These are phyloP conservation scores for Bettongia penicillata DNA, from an alignment of 2,113 vertebrate genomes.

Conservation along the genomic window DNA sequence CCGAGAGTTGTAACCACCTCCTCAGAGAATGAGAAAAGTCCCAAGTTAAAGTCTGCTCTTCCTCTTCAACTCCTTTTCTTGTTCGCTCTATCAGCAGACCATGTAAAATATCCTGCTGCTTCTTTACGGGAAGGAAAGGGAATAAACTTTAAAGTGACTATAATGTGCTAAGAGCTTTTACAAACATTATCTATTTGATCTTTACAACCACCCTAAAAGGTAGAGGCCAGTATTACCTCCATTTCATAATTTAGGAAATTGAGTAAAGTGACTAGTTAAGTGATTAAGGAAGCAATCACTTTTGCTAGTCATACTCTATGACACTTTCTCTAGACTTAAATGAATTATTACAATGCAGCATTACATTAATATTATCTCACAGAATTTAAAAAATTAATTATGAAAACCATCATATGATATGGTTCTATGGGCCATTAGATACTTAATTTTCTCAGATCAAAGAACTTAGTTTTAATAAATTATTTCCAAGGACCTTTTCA, in stretches of 20 bases:
- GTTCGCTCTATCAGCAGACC: not conserved
- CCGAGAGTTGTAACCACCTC: not conserved
- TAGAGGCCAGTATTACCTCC: not conserved
- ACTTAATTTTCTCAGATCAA: not conserved
- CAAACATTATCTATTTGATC: not conserved
- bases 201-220: not conserved
- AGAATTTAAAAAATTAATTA: not conserved
- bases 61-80: not conserved
- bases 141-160: not conserved
- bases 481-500: no score
- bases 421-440: not conserved
- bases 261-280: not conserved
- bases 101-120: not conserved
- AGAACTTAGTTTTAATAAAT: not conserved
- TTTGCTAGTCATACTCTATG: not conserved
- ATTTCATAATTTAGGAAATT: not conserved
- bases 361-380: not conserved
- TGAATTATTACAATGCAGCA: not conserved
- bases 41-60: not conserved
- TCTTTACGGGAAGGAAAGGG: not conserved
- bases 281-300: not conserved
- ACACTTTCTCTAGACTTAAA: not conserved
- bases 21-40: no score
- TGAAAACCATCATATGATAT: not conserved
- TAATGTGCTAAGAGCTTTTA: not conserved